Conservation (phyloP, 2,888 invertebrate genomes). For the Altica lythri region DNA sequence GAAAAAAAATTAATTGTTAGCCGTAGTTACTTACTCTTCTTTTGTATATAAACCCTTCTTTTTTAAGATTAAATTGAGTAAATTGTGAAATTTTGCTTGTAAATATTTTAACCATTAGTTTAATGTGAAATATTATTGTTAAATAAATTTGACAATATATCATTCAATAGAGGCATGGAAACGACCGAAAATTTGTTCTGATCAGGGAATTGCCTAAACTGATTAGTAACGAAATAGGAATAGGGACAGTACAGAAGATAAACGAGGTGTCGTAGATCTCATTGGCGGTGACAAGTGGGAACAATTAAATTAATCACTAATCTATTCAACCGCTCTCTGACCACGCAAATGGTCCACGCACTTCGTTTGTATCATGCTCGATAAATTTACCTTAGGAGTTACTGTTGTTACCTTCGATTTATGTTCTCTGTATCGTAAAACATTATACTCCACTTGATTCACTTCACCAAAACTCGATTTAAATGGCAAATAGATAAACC, state of each 20-base stretch:
- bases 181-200: conserved; percentile 17
- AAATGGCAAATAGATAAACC: no score
- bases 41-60: no score
- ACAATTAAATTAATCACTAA: conserved; percentile 28
- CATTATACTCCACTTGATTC: no score
- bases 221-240: conserved; percentile 14
- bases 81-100: no score
- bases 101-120: no score
- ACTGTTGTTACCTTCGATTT: not conserved
- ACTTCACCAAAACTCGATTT: no score
- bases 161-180: conserved; percentile 2
- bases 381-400: conserved; percentile 11
- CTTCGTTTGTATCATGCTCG: conserved; percentile 9
- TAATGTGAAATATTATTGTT: no score
- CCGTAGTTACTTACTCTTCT: no score
- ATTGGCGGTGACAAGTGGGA: conserved; percentile 17
- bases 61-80: no score
- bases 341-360: conserved; percentile 16
- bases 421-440: conserved; percentile 2
- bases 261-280: conserved; percentile 22
- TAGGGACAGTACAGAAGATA: conserved; percentile 10
- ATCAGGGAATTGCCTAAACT: not conserved
- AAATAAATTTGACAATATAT: conserved; percentile 10
- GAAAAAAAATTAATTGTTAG: no score
- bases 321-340: conserved; percentile 17